phyloP scores from a whole-genome alignment of 2,888 invertebrate genomes.

The Plagiodera versicolora region DNA sequence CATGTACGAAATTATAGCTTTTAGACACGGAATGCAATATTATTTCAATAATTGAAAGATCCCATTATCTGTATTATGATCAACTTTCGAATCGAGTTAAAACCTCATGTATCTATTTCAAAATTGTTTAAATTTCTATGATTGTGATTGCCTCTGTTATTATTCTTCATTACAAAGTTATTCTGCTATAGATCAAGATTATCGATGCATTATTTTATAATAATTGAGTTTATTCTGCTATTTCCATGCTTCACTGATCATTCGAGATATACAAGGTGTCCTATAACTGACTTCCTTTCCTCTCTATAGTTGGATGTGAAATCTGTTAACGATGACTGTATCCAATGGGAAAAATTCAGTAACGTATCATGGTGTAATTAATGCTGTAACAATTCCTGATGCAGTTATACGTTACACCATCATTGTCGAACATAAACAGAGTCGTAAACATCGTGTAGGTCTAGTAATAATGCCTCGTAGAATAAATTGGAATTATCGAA shows the following conservation, averaged over 20 bases:
- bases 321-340: no score
- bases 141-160: neutral
- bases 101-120: neutral
- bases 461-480: neutral
- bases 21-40: neutral
- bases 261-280: no score
- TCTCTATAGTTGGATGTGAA: no score
- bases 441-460: neutral
- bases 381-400: no score
- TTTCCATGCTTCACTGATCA: neutral
- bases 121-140: neutral
- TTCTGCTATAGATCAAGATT: neutral
- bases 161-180: neutral
- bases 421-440: neutral
- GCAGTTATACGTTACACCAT: no score
- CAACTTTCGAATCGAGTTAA: neutral
- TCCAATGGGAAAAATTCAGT: no score
- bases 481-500: neutral
- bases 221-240: neutral
- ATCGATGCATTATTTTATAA: neutral
- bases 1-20: no score
- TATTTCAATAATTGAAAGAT: neutral
- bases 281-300: no score
- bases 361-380: no score
- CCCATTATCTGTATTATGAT: neutral